A percentile compares a stretch with the other conserved stretches of the same genome.
Conservation (phyloP, 2,113 vertebrate species). For the Sinocyclocheilus anshuiensis region DNA sequence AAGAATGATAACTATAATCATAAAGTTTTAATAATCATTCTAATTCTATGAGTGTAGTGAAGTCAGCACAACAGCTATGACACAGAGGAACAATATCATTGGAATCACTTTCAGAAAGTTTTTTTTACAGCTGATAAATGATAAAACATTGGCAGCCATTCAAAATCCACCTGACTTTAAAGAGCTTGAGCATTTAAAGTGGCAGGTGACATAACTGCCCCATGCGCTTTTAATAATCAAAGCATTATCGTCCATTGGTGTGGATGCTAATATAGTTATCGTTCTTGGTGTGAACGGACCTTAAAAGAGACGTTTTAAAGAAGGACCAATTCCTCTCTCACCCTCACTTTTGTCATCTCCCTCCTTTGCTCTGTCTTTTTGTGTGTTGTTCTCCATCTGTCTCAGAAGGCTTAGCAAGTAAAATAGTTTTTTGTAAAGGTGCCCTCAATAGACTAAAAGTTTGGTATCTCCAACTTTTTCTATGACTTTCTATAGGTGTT, state of each 20-base stretch:
- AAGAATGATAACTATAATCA: not conserved
- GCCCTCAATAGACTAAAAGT: not conserved
- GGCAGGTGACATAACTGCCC: not conserved
- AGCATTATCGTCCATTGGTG: no score
- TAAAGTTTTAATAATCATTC: not conserved
- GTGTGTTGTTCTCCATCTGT: not conserved
- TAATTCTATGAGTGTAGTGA: not conserved
- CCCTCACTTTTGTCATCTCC: not conserved
- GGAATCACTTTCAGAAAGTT: no score
- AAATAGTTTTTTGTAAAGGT: not conserved
- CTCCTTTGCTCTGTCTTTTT: not conserved
- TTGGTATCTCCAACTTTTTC: no score
- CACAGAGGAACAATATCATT: not conserved
- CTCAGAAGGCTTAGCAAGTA: not conserved
- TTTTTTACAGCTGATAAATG: no score
- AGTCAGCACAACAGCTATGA: not conserved
- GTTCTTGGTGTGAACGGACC: conserved; percentile 13
- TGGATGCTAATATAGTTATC: not conserved
- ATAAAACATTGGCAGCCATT: not conserved
- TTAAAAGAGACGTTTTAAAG: conserved; percentile 52
- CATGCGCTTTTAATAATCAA: no score
- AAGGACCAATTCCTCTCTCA: conserved; percentile 19
- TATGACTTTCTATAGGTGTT: no score
- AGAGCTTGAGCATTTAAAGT: not conserved
- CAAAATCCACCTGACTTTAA: not conserved